Base-by-base conservation (phyloP, 1,140 invertebrate species). In the Wiebesia pumilae region DNA sequence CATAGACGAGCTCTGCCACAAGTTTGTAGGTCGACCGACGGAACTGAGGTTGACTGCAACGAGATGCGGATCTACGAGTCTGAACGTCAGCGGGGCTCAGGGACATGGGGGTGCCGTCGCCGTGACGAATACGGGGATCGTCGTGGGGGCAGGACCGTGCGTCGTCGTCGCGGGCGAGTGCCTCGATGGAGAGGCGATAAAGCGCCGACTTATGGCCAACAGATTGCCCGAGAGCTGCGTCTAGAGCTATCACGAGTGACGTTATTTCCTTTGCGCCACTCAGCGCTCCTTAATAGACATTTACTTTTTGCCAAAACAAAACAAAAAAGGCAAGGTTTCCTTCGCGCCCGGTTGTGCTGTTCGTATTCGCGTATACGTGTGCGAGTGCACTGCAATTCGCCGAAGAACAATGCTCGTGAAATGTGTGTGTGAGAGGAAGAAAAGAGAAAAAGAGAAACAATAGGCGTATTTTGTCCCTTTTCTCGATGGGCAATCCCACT, bases 171-270 rank as follows among this genome's bases (percentile, higher is more conserved):
- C 92, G 77, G 92, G 93, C 54, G 93, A 93, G 83, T 93, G 93
- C 40, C 89, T 93, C 84, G 91, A 93, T 88, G 96, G 96, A 7
- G 95, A 96, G 90, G 96, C 96, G 87, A 96, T 97, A 91, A 97
- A 96, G 90, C 95, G 96, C 91, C 95, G 96, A 88, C 94, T 97
- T 9, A 96, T 97, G 93, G 96, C 96, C 80, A 96, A 96, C 91
- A 95, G 96, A 90, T 95, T 97, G 89, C 96, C 96, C 4, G 96
- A 97, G 92, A 96, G 96, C 88, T 96, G 96, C 92, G 96, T 97
- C 81, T 96, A 96, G 95, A 88, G 62, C 21, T 62, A 3, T 1
- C 14, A 7, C 9, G 9, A 83, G 67, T 62, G 58, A 27, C 24
- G 58, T 27, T 27, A 24, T 10, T 38, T 43, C 16, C 27, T 35